phyloP scores from a whole-genome alignment of 2,113 vertebrate species.

The Gallinago undulata region DNA sequence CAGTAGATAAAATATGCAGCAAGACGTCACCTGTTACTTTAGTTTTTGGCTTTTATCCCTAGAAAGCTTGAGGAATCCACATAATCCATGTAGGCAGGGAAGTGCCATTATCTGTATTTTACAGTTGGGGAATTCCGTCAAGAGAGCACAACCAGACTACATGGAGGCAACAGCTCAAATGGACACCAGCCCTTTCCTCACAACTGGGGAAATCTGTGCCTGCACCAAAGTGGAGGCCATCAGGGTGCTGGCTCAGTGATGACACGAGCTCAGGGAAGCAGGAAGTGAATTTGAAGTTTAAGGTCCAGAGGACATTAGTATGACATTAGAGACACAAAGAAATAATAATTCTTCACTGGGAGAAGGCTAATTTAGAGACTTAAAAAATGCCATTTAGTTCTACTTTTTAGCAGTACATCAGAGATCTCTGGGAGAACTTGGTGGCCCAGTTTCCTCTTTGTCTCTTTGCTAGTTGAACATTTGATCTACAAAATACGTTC shows the following conservation, averaged over 20 bases:
- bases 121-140: not conserved
- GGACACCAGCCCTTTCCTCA: not conserved
- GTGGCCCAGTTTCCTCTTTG: not conserved
- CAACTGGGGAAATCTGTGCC: not conserved
- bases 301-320: not conserved
- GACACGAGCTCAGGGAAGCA: not conserved
- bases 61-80: conserved; percentile 14
- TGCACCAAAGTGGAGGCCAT: not conserved
- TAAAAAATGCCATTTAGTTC: not conserved
- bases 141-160: not conserved
- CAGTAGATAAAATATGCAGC: conserved; percentile 48
- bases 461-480: conserved; percentile 2
- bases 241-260: not conserved
- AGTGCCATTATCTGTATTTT: conserved; percentile 1
- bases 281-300: not conserved
- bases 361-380: not conserved
- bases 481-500: not conserved
- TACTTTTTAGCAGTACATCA: not conserved
- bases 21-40: conserved; percentile 6
- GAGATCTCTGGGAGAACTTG: not conserved
- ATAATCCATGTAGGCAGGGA: not conserved
- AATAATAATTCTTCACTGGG: not conserved
- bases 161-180: not conserved
- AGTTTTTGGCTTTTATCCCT: conserved; percentile 30
- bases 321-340: not conserved